Evolutionary conservation across 2,888 invertebrate species (phyloP).

Genomic region (Melikaiella ostensackeni): DNA sequence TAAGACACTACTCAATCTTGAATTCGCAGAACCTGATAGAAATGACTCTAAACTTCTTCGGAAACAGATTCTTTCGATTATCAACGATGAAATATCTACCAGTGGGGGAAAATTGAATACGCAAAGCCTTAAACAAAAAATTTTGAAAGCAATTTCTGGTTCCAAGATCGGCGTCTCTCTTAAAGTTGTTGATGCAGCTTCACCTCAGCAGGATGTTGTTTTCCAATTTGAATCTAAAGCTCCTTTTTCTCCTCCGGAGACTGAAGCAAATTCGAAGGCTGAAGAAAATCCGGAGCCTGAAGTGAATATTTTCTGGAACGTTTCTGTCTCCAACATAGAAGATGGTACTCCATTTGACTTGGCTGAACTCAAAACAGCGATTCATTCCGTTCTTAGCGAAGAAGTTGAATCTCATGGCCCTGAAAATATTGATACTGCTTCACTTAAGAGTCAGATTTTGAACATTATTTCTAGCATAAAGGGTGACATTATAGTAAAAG

Average conservation of each 20-base stretch:
- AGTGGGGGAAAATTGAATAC: background rate
- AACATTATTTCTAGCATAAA: too few relatives aligned
- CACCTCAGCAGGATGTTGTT: background rate
- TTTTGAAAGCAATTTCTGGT: background rate
- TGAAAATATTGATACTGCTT: too few relatives aligned
- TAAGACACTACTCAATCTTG: fast-evolving
- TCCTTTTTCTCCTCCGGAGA: background rate
- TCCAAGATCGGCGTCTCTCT: background rate
- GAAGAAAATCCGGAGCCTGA: too few relatives aligned
- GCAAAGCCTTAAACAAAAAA: background rate
- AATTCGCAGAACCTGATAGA: background rate
- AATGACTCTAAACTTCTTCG: background rate
- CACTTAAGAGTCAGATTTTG: too few relatives aligned
- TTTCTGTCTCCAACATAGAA: too few relatives aligned
- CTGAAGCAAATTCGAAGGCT: background rate
- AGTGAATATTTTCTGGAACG: too few relatives aligned
- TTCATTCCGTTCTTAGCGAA: too few relatives aligned
- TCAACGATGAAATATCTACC: background rate
- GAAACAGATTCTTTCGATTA: background rate
- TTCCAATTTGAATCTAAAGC: background rate
- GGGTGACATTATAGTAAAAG: too few relatives aligned
- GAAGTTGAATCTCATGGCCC: too few relatives aligned
- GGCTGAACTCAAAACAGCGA: too few relatives aligned
- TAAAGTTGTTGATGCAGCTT: background rate
- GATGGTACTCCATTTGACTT: too few relatives aligned